phyloP scores from a whole-genome alignment of 2,113 vertebrate species.

The Leucosticte australis region DNA sequence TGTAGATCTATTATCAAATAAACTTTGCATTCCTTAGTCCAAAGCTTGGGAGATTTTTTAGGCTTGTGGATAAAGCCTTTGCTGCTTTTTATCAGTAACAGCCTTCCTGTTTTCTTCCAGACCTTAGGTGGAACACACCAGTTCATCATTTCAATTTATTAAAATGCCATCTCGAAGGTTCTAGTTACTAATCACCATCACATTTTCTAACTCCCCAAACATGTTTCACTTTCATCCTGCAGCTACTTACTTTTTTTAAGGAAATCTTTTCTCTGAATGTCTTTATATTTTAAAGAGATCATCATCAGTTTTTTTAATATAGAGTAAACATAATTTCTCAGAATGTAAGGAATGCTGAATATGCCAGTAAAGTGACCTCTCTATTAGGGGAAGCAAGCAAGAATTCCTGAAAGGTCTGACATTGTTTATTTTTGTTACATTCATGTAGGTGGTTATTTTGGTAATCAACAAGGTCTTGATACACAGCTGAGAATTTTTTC shows the following conservation, averaged over 20 bases:
- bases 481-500: conserved; percentile 41
- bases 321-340: not conserved
- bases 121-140: not conserved
- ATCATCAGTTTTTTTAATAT: not conserved
- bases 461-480: not conserved
- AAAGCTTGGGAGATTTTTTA: not conserved
- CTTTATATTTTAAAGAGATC: not conserved
- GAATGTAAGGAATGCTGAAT: not conserved
- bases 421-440: not conserved
- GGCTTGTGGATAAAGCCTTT: not conserved
- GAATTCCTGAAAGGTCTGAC: not conserved
- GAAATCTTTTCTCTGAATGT: not conserved
- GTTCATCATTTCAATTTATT: not conserved
- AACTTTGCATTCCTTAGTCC: not conserved
- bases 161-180: not conserved
- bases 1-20: not conserved
- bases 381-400: not conserved
- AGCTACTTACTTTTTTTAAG: not conserved
- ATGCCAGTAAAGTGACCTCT: not conserved
- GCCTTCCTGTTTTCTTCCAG: not conserved
- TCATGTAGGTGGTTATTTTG: not conserved
- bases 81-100: not conserved
- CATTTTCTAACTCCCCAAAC: not conserved
- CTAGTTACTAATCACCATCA: not conserved
- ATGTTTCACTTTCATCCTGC: not conserved